phyloP scores from a whole-genome alignment of 2,113 vertebrate genomes.

The Condylura cristata region DNA sequence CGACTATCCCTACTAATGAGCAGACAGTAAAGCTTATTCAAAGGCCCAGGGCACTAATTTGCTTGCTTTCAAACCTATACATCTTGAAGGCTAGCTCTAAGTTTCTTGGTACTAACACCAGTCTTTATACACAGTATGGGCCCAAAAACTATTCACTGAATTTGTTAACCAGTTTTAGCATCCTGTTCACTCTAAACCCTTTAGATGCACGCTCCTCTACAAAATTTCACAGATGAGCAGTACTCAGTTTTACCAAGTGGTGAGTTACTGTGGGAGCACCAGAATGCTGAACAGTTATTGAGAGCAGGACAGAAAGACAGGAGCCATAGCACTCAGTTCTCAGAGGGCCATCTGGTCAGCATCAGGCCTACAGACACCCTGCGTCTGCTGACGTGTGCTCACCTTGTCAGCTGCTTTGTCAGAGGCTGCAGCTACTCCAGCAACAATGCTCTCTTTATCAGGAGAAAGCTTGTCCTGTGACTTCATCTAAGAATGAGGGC shows the following conservation, averaged over 20 bases:
- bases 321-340: background rate
- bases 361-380: background rate
- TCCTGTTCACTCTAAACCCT: background rate
- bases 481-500: slow-evolving; percentile 48
- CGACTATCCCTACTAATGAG: background rate
- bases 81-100: background rate
- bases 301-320: background rate
- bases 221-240: background rate
- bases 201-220: background rate
- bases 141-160: background rate
- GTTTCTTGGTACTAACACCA: background rate
- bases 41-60: background rate
- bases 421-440: background rate
- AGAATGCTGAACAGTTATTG: background rate
- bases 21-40: background rate
- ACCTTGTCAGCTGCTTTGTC: slow-evolving; percentile 52
- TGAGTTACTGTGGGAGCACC: background rate
- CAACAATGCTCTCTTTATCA: background rate
- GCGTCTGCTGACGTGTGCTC: fast-evolving
- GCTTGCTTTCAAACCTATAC: background rate
- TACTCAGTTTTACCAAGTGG: background rate
- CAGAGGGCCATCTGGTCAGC: background rate
- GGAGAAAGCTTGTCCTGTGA: background rate
- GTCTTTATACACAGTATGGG: background rate
- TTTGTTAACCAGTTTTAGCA: background rate